Evolutionary conservation across 2,888 invertebrate species (phyloP).

Genomic region (Malthinus flaveolus): DNA sequence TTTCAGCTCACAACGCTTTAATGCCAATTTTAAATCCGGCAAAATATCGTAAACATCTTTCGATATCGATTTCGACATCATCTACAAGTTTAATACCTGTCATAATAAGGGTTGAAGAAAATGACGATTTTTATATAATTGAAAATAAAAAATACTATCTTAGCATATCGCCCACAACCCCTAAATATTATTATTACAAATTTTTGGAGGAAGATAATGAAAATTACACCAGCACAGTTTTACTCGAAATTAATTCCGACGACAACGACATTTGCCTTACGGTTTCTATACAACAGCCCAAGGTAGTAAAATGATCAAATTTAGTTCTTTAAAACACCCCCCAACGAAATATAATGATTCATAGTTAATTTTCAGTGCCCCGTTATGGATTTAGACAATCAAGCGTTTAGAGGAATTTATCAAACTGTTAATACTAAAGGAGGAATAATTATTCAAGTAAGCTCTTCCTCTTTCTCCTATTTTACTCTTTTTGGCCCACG

Average conservation of each 20-base stretch:
- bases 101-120: constrained; percentile 58
- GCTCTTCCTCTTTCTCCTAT: constrained; percentile 30
- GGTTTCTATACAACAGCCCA: constrained; percentile 76
- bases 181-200: constrained; percentile 64
- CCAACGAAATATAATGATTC: too few relatives aligned
- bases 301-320: constrained; percentile 56
- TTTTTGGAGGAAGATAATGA: constrained; percentile 54
- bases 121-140: constrained; percentile 60
- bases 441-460: constrained; percentile 75
- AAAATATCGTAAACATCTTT: background rate
- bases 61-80: constrained; percentile 67
- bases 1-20: background rate
- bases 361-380: constrained; percentile 69
- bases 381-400: constrained; percentile 77
- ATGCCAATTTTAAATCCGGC: background rate
- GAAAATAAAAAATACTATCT: constrained; percentile 47
- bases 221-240: constrained; percentile 50
- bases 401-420: constrained; percentile 70
- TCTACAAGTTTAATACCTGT: constrained; percentile 60
- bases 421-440: constrained; percentile 77
- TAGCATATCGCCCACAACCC: constrained; percentile 51
- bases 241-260: constrained; percentile 66
- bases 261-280: constrained; percentile 73
- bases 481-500: too few relatives aligned
- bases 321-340: background rate